These are phyloP conservation scores for Pararge aegeria DNA, from an alignment of 1,140 invertebrate species.

Conservation along the genomic window DNA sequence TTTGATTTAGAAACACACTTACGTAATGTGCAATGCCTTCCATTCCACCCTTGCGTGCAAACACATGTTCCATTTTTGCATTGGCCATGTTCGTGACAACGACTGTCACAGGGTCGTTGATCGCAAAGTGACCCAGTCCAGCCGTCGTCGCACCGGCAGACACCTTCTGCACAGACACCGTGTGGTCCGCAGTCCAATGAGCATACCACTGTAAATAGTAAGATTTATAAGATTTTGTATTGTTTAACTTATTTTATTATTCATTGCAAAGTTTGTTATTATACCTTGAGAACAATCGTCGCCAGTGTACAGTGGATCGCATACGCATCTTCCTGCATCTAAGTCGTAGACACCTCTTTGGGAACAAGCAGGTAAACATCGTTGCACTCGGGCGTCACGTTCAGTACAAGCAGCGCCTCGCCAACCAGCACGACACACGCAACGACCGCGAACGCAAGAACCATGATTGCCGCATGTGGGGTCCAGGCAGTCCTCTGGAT, in stretches of 20 bases:
- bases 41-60: constrained; percentile 98
- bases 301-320: constrained; percentile 94
- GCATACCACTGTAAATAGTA: constrained; percentile 86
- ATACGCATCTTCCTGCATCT: constrained; percentile 90
- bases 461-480: constrained; percentile 95
- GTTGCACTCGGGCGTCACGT: constrained; percentile 92
- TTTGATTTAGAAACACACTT: constrained; percentile 70
- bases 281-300: constrained; percentile 93
- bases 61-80: constrained; percentile 98
- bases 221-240: not conserved
- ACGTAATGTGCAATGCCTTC: constrained; percentile 97
- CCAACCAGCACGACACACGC: constrained; percentile 97
- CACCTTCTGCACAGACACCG: constrained; percentile 93
- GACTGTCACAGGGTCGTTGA: constrained; percentile 91
- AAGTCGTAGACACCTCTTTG: constrained; percentile 94
- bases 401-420: constrained; percentile 93
- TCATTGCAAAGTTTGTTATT: constrained; percentile 2
- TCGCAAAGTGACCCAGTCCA: constrained; percentile 96
- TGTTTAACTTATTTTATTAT: not conserved
- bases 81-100: constrained; percentile 96
- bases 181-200: constrained; percentile 94
- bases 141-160: constrained; percentile 93
- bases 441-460: constrained; percentile 94
- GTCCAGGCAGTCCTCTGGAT: constrained; percentile 89
- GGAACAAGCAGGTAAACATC: constrained; percentile 93